Base-by-base conservation (phyloP, 2,888 invertebrate genomes). In the Melieria omissa region DNA sequence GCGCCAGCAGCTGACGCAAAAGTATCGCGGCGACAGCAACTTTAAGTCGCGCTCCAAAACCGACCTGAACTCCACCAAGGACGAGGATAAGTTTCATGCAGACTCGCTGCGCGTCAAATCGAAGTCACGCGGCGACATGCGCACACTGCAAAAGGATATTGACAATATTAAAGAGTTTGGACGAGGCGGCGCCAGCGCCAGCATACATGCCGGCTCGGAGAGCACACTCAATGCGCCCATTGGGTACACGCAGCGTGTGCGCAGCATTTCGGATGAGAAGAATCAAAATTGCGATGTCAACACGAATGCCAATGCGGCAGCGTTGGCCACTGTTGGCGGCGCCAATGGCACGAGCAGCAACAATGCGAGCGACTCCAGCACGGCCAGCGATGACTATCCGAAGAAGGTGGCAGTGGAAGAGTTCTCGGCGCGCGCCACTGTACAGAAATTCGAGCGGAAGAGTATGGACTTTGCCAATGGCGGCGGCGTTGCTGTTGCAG, bases 1-100 rank as follows among this genome's bases (percentile, higher is more conserved):
- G n/a, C 89, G 96, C 65, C 93, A 92, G 78, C 94, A 95, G 80
- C 87, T 96, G 12, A 90, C 95, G 61, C 95, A 96, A 82, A 95
- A 95, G 84, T 95, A 95, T 84, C 92, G 94, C 75, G 92, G 94
- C 1, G 95, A 95, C 78, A 93, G 94, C 9, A 67, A 67, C 12
- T 92, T 95, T 73, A 89, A 89, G 78, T 88, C 89, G n/a, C 88
- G 88, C 77, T 86, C 86, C 12, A 88, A 86, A 74, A 86, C 83
- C 7, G 87, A 87, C 77, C 78, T 87, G 41, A 82, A 85, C 47
- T 78, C 79, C 16, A 81, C 81, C 44, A 83, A 84, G 64, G 80
- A 82, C 64, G 85, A 86, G 52, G 85, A 81, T 60, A 82, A 83
- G 73, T 83, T 83, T 70, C 80, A 80, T 68, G 80, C 81, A 0